A percentile compares a stretch with the other conserved stretches of the same genome.
Evolutionary conservation across 2,113 vertebrate genomes (phyloP).

Genomic region (Salvelinus fontinalis): DNA sequence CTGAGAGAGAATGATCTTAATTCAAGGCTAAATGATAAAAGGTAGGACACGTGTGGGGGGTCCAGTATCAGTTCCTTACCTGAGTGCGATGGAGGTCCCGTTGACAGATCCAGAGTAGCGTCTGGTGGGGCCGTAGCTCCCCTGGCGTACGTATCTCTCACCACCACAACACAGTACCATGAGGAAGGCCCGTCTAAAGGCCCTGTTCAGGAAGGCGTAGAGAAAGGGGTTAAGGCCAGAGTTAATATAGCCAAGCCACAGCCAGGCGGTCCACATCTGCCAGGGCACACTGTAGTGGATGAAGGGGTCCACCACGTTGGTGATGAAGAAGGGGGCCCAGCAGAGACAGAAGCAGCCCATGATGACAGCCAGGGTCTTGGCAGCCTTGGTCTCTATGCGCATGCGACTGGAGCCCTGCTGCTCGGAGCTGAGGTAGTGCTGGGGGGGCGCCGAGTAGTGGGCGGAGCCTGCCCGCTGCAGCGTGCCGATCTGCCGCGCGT

Average conservation of each 20-base stretch:
- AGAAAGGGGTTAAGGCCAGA: slow-evolving; percentile 81
- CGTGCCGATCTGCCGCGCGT: slow-evolving; percentile 76
- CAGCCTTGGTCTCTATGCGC: slow-evolving; percentile 78
- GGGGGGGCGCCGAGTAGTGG: slow-evolving; percentile 27
- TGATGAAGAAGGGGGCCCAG: slow-evolving; percentile 80
- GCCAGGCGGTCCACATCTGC: slow-evolving; percentile 81
- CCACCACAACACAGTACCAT: slow-evolving; percentile 78
- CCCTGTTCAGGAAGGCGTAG: slow-evolving; percentile 79
- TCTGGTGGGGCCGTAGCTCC: slow-evolving; percentile 65
- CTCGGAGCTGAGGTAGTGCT: slow-evolving; percentile 18
- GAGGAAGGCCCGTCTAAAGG: slow-evolving; percentile 78
- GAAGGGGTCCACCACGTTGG: slow-evolving; percentile 81
- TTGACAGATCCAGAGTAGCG: slow-evolving; percentile 68
- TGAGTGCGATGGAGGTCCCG: slow-evolving; percentile 77
- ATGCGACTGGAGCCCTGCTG: slow-evolving; percentile 66
- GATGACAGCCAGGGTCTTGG: slow-evolving; percentile 78
- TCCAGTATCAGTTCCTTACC: slow-evolving; percentile 54
- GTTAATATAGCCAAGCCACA: slow-evolving; percentile 82
- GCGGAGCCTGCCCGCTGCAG: slow-evolving; percentile 76
- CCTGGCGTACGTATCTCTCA: slow-evolving; percentile 64
- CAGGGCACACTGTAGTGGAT: slow-evolving; percentile 77
- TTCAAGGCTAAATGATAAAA: background rate
- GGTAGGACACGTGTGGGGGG: background rate
- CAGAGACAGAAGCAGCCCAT: slow-evolving; percentile 82
- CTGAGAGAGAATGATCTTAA: background rate